Evolutionary conservation across 2,888 invertebrate genomes (phyloP).

Genomic region (Dynastes maya): DNA sequence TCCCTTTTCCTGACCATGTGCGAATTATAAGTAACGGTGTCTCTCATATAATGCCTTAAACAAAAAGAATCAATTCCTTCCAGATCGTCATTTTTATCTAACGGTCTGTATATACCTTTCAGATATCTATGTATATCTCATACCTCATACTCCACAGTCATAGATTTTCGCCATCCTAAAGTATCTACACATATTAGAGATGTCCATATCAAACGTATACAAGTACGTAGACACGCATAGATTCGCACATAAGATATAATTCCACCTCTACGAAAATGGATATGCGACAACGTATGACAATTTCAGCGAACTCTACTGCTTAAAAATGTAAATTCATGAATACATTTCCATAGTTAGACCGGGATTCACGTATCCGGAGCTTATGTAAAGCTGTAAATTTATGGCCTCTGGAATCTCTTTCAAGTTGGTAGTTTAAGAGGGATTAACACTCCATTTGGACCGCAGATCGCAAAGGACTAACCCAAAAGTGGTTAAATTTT

Average conservation of each 20-base stretch:
- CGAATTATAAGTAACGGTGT: no score
- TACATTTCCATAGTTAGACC: constrained; percentile 64
- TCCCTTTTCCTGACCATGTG: no score
- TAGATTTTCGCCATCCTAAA: no score
- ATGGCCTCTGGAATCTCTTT: constrained; percentile 74
- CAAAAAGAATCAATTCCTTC: no score
- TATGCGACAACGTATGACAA: constrained; percentile 43
- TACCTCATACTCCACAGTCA: no score
- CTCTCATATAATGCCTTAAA: no score
- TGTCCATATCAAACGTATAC: no score
- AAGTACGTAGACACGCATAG: no score
- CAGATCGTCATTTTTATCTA: no score
- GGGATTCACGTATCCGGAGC: constrained; percentile 70
- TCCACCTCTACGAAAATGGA: constrained; percentile 31
- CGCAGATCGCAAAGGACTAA: constrained; percentile 56
- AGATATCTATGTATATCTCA: no score
- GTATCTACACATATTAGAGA: no score
- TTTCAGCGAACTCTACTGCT: constrained; percentile 42
- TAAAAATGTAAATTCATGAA: constrained; percentile 50
- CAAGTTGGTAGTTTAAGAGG: constrained; percentile 71
- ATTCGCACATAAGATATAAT: constrained; percentile 7
- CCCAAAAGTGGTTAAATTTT: constrained; percentile 28
- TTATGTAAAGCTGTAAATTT: constrained; percentile 76
- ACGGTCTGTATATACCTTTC: no score
- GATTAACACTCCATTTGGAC: constrained; percentile 75